Evolutionary conservation across 2,888 invertebrate genomes (phyloP).

Genomic region (Leucozona laternaria): DNA sequence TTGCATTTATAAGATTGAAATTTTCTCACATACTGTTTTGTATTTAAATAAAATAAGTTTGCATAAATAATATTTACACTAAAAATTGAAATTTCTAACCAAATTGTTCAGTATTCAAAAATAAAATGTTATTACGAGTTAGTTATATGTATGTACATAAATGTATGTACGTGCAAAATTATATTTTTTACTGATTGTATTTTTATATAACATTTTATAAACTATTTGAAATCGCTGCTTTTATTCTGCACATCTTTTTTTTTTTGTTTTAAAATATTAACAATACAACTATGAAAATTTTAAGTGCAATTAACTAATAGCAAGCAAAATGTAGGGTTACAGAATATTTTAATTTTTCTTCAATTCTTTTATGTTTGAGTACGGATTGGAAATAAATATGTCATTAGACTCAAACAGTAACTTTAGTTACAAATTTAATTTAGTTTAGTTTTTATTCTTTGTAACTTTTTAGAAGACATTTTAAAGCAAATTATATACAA

Average conservation of each 20-base stretch:
- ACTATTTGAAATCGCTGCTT: conserved; percentile 33
- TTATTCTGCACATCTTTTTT: conserved; percentile 26
- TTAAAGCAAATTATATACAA: conserved; percentile 18
- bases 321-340: conserved; percentile 4
- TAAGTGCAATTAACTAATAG: conserved; percentile 11
- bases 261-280: conserved; percentile 15
- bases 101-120: conserved; percentile 12
- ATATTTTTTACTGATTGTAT: neutral
- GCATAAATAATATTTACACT: conserved; percentile 59
- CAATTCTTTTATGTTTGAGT: conserved; percentile 57
- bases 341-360: neutral
- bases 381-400: conserved; percentile 71
- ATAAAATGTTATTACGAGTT: neutral
- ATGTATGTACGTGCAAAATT: conserved; percentile 12
- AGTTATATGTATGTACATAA: neutral
- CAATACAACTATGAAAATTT: conserved; percentile 17
- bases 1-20: neutral
- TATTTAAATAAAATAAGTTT: conserved; percentile 29
- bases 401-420: conserved; percentile 66
- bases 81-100: conserved; percentile 12
- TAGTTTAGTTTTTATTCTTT: neutral
- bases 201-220: conserved; percentile 10
- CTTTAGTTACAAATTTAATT: neutral
- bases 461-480: conserved; percentile 1
- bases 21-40: conserved; percentile 7